Evolutionary conservation across 2,888 invertebrate species (phyloP).

Genomic region (Calameuta idolon): DNA sequence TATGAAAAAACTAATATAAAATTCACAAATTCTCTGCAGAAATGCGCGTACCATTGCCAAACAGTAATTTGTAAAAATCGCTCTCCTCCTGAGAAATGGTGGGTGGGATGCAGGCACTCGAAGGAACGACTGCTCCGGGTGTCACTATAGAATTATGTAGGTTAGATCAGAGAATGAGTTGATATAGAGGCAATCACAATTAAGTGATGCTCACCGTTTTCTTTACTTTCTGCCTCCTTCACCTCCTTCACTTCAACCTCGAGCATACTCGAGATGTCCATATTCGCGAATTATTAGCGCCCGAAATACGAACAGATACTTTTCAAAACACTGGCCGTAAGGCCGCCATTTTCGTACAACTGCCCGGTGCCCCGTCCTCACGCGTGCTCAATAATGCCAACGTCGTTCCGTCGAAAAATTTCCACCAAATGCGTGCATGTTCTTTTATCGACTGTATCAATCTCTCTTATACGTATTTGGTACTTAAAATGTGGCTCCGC

Average conservation of each 20-base stretch:
- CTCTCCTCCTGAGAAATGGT: slow-evolving; percentile 50
- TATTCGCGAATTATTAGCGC: slow-evolving; percentile 27
- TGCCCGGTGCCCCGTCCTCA: slow-evolving; percentile 21
- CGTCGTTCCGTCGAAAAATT: background rate
- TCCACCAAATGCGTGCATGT: background rate
- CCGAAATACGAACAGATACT: slow-evolving; percentile 6
- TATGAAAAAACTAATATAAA: background rate
- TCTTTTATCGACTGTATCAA: no score
- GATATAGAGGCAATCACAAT: background rate
- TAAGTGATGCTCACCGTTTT: slow-evolving; percentile 47
- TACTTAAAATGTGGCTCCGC: no score
- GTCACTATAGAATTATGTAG: slow-evolving; percentile 28
- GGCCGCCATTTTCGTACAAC: slow-evolving; percentile 46
- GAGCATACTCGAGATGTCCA: slow-evolving; percentile 62
- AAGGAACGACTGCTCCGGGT: slow-evolving; percentile 26
- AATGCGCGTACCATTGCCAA: slow-evolving; percentile 50
- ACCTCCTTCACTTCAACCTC: slow-evolving; percentile 61
- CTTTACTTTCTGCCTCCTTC: slow-evolving; percentile 46
- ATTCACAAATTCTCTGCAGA: background rate
- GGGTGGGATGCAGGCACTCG: slow-evolving; percentile 19
- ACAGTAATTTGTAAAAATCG: slow-evolving; percentile 54
- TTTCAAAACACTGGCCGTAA: slow-evolving; percentile 44
- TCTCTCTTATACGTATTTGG: no score
- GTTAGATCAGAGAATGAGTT: background rate
- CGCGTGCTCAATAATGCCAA: slow-evolving; percentile 6